A percentile compares a stretch with the other conserved stretches of the same genome.
These are phyloP conservation scores for Chauna torquata DNA, from an alignment of 2,113 vertebrate genomes.

Conservation along the genomic window DNA sequence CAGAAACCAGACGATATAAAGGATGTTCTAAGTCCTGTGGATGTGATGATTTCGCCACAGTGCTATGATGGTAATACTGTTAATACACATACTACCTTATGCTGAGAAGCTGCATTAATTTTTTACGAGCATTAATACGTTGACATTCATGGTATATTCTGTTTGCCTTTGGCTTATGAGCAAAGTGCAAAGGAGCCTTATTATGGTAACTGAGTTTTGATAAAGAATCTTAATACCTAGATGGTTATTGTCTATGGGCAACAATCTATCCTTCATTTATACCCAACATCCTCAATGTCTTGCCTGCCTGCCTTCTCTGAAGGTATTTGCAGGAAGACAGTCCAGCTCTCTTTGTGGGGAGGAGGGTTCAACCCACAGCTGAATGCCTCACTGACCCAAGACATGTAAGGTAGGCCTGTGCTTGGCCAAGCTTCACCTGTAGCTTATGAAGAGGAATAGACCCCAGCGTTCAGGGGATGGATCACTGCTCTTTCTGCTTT, in stretches of 20 bases:
- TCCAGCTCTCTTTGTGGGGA: background rate
- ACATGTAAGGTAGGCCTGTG: background rate
- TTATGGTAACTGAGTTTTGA: background rate
- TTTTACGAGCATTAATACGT: background rate
- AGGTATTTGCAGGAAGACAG: background rate
- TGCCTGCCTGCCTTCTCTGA: background rate
- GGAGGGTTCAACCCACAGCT: background rate
- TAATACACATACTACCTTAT: background rate
- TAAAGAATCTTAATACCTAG: background rate
- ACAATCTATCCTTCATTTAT: background rate
- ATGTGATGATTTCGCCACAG: background rate
- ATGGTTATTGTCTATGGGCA: background rate
- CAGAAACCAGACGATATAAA: background rate
- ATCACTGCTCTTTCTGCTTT: background rate
- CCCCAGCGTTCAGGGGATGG: background rate
- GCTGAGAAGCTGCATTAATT: background rate
- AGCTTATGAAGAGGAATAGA: background rate
- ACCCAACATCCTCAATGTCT: background rate
- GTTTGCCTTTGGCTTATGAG: background rate
- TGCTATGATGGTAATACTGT: background rate
- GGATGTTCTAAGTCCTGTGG: background rate
- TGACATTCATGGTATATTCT: background rate
- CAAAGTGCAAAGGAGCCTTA: background rate
- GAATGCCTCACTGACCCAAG: background rate
- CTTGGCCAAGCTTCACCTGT: background rate